Evolutionary conservation across 2,113 vertebrate species (phyloP).

Genomic region (Aramus guarauna): DNA sequence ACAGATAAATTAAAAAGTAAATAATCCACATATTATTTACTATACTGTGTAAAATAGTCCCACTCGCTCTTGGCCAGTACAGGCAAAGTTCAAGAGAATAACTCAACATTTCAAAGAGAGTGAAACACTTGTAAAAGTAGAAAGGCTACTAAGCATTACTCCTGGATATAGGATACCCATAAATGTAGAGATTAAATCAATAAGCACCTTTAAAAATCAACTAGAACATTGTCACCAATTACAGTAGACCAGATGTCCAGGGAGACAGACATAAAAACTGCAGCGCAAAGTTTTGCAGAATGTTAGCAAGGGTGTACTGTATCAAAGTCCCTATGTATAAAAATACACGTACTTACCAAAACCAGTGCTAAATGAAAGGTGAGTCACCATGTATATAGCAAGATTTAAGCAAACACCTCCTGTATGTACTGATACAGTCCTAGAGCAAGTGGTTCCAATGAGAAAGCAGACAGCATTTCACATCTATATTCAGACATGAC

Average conservation of each 20-base stretch:
- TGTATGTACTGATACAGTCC: background rate
- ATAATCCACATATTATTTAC: background rate
- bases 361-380: background rate
- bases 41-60: background rate
- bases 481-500: background rate
- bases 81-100: background rate
- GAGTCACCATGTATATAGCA: background rate
- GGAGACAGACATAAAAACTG: background rate
- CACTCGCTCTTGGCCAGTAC: background rate
- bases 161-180: constrained; percentile 17
- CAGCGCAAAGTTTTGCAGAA: background rate
- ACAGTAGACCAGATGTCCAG: background rate
- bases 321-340: background rate
- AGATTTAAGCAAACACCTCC: background rate
- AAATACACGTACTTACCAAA: background rate
- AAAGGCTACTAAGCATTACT: background rate
- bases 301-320: background rate
- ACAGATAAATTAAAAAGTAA: background rate
- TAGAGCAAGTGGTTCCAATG: background rate
- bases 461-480: background rate
- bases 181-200: constrained; percentile 33
- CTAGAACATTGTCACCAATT: background rate
- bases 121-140: constrained; percentile 9
- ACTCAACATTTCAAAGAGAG: constrained; percentile 10
- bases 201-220: constrained; percentile 19